Evolutionary conservation across 2,797 vertebrate genomes (phyloP), one percentile per base, ranked within the genome.

Genomic region (Champsocephalus esox): DNA sequence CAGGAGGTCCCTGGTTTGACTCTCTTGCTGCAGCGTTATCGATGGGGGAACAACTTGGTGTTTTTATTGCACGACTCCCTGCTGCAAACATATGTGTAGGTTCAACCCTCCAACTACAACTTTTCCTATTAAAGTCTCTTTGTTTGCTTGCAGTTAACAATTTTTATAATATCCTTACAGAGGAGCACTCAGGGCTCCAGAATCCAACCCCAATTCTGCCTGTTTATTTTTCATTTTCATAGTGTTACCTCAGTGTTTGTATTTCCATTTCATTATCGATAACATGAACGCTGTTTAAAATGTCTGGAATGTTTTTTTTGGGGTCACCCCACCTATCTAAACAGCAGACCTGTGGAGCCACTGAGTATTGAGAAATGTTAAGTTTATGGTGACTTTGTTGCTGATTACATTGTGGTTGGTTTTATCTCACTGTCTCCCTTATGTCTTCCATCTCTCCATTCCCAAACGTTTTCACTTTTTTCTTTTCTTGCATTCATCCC

Each of bases 231-330:
- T 3, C 7, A 7, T 75, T 73, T 67, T 66, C 16, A 12, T 51
- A 67, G 24, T 66, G 46, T 79, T 75, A 65, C 38, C 61, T 64
- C 51, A 65, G 21, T 58, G 82, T 83, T 59, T 81, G 73, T 84
- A 51, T 83, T 75, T 79, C 48, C 28, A 73, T 71, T 56, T 86
- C 82, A 82, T 87, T 85, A 88, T 82, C 64, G 51, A 92, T 80
- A 91, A 86, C 84, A 90, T 9, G 3, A 86, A 75, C 59, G 62
- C 67, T 52, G 45, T 54, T 70, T 52, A 32, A 78, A 84, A 77
- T 84, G 66, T 52, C 58, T 71, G 87, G 88, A 87, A 85, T 86
- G 70, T 75, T 61, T 50, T 57, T 2, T 60, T 79, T 66, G 49
- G 56, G 51, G 78, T 62, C 50, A 60, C 46, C 63, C 66, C 60